Percentiles rank a stretch among this genome's conserved stretches.
These are phyloP conservation scores for Sylvilagus floridanus DNA, from an alignment of 2,797 vertebrate genomes.

Conservation along the genomic window DNA sequence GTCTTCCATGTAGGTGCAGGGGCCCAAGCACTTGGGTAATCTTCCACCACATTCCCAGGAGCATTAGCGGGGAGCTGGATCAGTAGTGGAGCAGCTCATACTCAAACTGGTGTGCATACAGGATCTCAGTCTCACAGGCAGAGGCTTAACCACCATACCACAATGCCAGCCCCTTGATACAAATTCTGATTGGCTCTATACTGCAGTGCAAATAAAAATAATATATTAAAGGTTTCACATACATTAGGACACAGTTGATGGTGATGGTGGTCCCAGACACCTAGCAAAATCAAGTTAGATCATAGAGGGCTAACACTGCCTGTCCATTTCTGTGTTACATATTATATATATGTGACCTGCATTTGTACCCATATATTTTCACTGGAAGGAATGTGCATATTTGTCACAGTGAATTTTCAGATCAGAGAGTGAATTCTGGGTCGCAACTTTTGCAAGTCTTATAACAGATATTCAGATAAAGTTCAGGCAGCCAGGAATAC, in stretches of 20 bases:
- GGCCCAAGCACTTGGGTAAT: too few species aligned
- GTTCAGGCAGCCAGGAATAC: background rate
- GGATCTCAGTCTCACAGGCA: too few species aligned
- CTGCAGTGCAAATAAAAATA: background rate
- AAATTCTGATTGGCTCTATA: background rate
- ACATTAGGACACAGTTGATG: background rate
- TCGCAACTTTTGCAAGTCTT: background rate
- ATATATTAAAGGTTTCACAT: background rate
- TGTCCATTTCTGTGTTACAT: background rate
- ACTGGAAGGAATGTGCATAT: background rate
- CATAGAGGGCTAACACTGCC: background rate
- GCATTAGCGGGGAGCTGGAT: too few species aligned
- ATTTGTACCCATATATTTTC: background rate
- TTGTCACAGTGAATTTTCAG: conserved; percentile 30
- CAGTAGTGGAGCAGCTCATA: too few species aligned
- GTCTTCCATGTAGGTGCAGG: too few species aligned
- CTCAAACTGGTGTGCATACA: too few species aligned
- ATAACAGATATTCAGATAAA: background rate
- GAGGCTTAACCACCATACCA: too few species aligned
- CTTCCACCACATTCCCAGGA: too few species aligned
- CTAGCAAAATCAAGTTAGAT: background rate
- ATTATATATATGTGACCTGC: background rate
- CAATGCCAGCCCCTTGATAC: background rate
- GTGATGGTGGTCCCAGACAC: background rate
- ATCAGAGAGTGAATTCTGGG: conserved; percentile 10